These are phyloP conservation scores for Trachymyrmex cornetzi DNA, from an alignment of 1,140 invertebrate species.

Conservation along the genomic window DNA sequence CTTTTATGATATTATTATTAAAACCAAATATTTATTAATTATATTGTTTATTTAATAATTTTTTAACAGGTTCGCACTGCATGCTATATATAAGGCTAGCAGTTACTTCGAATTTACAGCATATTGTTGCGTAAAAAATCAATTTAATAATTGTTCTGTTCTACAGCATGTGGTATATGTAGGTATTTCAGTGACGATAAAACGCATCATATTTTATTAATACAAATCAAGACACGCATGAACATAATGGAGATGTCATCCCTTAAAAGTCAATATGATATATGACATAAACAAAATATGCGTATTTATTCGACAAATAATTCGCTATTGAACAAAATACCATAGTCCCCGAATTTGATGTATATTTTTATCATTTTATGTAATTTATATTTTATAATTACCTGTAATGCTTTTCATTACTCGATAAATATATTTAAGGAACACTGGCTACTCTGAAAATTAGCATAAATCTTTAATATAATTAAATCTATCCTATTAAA, in stretches of 20 bases:
- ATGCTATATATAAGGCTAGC: constrained; percentile 5
- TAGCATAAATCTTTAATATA: neutral
- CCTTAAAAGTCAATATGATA: neutral
- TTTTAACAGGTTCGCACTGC: neutral
- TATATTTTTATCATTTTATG: neutral
- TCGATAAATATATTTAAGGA: neutral
- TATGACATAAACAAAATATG: neutral
- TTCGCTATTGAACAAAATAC: neutral
- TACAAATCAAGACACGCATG: neutral
- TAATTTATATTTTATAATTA: neutral
- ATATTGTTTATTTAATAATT: neutral
- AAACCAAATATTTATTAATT: constrained; percentile 21
- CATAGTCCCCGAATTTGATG: neutral
- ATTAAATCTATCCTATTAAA: constrained; percentile 5
- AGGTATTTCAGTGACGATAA: neutral
- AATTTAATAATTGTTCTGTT: neutral
- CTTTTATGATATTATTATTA: constrained; percentile 13
- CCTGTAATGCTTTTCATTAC: neutral
- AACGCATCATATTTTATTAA: constrained; percentile 4
- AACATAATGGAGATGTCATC: neutral
- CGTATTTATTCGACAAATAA: constrained; percentile 10
- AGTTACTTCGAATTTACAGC: neutral
- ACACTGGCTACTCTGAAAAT: constrained; percentile 20
- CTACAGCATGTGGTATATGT: neutral
- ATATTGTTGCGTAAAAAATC: constrained; percentile 12